A percentile compares a stretch with the other conserved stretches of the same genome.
These are phyloP conservation scores for Pteronotus mesoamericanus DNA, from an alignment of 2,797 vertebrate genomes.

Conservation along the genomic window DNA sequence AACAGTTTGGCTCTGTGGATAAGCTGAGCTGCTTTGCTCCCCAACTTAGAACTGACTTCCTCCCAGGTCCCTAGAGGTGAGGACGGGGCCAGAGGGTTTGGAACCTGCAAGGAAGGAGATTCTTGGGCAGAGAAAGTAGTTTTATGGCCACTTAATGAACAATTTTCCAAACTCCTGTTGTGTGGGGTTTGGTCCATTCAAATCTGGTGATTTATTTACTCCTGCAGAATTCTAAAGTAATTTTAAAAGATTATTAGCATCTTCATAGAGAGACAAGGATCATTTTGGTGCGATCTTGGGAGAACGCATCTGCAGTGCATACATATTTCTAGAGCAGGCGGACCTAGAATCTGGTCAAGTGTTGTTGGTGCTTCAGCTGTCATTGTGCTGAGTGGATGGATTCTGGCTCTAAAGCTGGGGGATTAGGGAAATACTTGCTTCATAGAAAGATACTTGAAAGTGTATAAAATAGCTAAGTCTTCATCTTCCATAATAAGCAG, in stretches of 20 bases:
- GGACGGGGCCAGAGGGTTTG: not conserved
- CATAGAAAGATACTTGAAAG: constrained; percentile 9
- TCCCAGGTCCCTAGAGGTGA: not conserved
- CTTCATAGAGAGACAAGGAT: not conserved
- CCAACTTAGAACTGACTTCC: not conserved
- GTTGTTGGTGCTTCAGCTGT: not conserved
- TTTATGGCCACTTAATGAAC: not conserved
- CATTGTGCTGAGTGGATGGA: not conserved
- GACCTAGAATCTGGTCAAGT: not conserved
- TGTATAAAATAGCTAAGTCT: not conserved
- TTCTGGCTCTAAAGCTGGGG: not conserved
- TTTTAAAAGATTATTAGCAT: not conserved
- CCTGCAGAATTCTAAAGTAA: not conserved
- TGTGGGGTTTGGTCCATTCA: not conserved
- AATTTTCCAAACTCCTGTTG: not conserved
- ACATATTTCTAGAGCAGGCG: not conserved
- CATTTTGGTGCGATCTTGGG: not conserved
- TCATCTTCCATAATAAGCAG: constrained; percentile 34
- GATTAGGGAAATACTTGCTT: constrained; percentile 39
- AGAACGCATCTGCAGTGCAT: not conserved
- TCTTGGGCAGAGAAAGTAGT: not conserved
- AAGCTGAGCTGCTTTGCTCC: not conserved
- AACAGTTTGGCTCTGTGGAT: not conserved
- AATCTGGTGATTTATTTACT: not conserved
- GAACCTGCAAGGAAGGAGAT: not conserved